phyloP scores from a whole-genome alignment of 2,888 invertebrate species.

The Caenorhabditis sulstoni region DNA sequence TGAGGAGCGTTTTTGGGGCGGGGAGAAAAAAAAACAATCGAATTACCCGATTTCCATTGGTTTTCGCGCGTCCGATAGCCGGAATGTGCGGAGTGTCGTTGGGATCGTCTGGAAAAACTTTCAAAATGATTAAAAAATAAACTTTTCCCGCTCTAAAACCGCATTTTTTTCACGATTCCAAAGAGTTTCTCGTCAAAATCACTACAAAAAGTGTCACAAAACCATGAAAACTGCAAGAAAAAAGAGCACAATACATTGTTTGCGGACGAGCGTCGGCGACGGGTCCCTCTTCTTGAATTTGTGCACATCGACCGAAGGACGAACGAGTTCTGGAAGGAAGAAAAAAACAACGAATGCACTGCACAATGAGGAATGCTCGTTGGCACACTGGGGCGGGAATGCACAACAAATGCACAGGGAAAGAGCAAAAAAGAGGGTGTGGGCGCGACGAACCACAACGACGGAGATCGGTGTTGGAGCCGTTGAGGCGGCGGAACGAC shows the following conservation, averaged over 20 bases:
- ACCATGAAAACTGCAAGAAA: too few relatives aligned
- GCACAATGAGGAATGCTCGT: not conserved
- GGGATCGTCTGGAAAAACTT: slow-evolving; percentile 64
- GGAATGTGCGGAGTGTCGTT: slow-evolving; percentile 65
- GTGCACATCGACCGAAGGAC: slow-evolving; percentile 65
- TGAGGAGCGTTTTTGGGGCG: too few relatives aligned
- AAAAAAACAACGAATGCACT: not conserved
- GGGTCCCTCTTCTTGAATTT: slow-evolving; percentile 74
- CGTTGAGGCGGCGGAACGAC: slow-evolving; percentile 37
- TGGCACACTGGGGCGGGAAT: not conserved
- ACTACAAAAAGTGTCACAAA: too few relatives aligned
- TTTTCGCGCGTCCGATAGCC: slow-evolving; percentile 60
- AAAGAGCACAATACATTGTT: slow-evolving; percentile 72
- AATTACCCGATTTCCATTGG: slow-evolving; percentile 39
- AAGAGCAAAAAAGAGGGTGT: not conserved
- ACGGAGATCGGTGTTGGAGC: slow-evolving; percentile 58
- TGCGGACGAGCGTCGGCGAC: slow-evolving; percentile 73
- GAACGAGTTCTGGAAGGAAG: slow-evolving; percentile 70
- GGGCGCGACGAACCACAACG: slow-evolving; percentile 61
- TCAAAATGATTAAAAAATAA: too few relatives aligned
- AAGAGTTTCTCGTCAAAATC: not conserved
- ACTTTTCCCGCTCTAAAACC: too few relatives aligned
- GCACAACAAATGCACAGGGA: too few relatives aligned
- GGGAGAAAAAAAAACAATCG: not conserved
- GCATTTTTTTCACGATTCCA: too few relatives aligned